These are phyloP conservation scores for Drosophila paramelanica DNA, from an alignment of 2,888 invertebrate genomes.

Conservation along the genomic window DNA sequence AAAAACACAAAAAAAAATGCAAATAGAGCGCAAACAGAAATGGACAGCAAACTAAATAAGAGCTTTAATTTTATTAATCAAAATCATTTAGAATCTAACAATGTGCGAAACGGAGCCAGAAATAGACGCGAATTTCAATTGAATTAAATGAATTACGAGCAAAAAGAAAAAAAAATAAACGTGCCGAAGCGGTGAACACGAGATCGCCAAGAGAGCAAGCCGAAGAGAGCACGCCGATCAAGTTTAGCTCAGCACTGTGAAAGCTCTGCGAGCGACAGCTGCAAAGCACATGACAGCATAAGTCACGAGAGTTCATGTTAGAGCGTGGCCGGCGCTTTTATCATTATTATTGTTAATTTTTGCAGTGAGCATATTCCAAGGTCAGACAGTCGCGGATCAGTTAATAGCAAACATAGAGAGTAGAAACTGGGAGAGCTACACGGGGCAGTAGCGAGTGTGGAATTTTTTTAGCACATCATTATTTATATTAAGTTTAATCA, in stretches of 20 bases:
- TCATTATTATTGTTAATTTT: neutral
- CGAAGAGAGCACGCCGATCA: conserved; percentile 8
- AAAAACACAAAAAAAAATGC: neutral
- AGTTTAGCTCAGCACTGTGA: conserved; percentile 17
- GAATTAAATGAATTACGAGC: conserved; percentile 70
- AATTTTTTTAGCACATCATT: conserved; percentile 16
- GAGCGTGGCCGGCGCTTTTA: conserved; percentile 22
- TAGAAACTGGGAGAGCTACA: neutral
- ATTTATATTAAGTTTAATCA: conserved; percentile 46
- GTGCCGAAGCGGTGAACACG: conserved; percentile 57
- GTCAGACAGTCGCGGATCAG: conserved; percentile 41
- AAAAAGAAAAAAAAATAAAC: conserved; percentile 36
- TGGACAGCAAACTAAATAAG: conserved; percentile 4
- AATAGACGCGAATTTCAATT: conserved; percentile 71
- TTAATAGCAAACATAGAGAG: conserved; percentile 32
- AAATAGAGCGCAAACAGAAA: neutral
- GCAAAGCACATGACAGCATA: conserved; percentile 36
- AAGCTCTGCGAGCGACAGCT: conserved; percentile 40
- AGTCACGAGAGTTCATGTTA: conserved; percentile 68
- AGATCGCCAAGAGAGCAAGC: conserved; percentile 41
- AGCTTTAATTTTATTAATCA: conserved; percentile 61
- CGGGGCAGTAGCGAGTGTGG: neutral
- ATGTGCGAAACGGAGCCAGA: conserved; percentile 53
- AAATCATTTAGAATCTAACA: conserved; percentile 61
- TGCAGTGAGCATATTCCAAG: conserved; percentile 41